Percentiles rank a stretch among this genome's conserved stretches.
These are phyloP conservation scores for Protophormia terraenovae DNA, from an alignment of 2,888 invertebrate genomes.

Conservation along the genomic window DNA sequence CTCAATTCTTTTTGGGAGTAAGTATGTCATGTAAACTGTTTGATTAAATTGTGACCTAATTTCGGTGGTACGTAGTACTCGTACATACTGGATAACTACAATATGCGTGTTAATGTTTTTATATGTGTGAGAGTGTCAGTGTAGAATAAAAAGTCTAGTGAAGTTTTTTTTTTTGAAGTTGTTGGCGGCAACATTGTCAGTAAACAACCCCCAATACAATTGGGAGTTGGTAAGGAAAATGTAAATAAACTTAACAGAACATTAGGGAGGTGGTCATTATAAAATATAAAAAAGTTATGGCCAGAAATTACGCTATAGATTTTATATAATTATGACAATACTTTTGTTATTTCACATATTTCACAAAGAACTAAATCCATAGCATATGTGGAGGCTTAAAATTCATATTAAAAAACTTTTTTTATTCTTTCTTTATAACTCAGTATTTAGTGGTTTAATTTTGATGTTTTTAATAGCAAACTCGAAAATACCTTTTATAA, in stretches of 20 bases:
- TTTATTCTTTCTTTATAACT: no score
- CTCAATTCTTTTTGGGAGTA: background rate
- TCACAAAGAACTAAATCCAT: no score
- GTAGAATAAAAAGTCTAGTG: background rate
- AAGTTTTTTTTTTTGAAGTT: background rate
- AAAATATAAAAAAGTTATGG: no score
- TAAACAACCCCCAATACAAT: conserved; percentile 44
- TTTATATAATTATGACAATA: no score
- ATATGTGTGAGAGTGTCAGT: conserved; percentile 1
- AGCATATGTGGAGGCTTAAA: no score
- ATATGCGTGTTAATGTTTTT: background rate
- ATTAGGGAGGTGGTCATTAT: conserved; percentile 8
- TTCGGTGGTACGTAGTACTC: conserved; percentile 6
- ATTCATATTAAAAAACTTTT: no score
- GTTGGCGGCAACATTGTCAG: conserved; percentile 28
- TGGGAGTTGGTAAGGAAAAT: background rate
- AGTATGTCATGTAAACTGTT: conserved; percentile 2
- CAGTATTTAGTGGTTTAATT: no score
- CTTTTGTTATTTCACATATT: no score
- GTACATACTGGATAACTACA: conserved; percentile 26
- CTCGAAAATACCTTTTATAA: no score
- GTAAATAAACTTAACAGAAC: background rate
- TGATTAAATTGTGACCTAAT: conserved; percentile 60
- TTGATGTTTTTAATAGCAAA: no score
- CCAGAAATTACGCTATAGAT: no score